Conservation (phyloP, 2,113 vertebrate species). For the Zosterops lateralis region DNA sequence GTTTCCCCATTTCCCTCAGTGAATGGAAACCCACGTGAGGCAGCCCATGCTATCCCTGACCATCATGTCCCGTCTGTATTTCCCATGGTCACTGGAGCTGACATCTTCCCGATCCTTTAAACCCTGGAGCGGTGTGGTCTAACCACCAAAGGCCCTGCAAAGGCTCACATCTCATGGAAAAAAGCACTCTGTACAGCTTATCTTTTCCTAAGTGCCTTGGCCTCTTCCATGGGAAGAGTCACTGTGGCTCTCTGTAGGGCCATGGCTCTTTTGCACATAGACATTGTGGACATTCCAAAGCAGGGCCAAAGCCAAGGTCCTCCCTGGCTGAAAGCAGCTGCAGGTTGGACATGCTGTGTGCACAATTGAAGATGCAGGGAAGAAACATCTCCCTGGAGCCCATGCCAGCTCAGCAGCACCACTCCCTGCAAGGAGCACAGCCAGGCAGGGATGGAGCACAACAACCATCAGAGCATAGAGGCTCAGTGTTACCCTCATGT, state of each 20-base stretch:
- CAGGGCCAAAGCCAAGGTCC: neutral
- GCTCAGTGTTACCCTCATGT: neutral
- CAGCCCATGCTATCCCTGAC: fast-evolving
- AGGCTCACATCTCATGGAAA: neutral
- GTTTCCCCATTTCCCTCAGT: neutral
- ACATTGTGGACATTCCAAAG: neutral
- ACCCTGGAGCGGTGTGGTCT: fast-evolving
- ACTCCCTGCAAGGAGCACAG: neutral
- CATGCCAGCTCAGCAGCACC: fast-evolving
- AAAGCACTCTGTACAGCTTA: neutral
- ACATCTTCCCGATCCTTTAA: fast-evolving
- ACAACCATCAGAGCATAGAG: neutral
- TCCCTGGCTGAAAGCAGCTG: neutral
- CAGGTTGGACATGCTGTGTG: neutral
- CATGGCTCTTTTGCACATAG: fast-evolving
- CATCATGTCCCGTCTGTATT: fast-evolving
- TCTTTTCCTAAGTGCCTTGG: neutral
- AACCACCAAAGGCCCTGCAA: neutral
- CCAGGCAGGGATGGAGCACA: neutral
- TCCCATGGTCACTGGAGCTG: neutral
- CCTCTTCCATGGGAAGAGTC: neutral
- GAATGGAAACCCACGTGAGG: neutral
- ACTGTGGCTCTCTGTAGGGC: fast-evolving
- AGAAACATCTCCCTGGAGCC: neutral
- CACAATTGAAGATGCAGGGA: neutral